Percentiles rank a stretch among this genome's conserved stretches.
Evolutionary conservation across 2,888 invertebrate genomes (phyloP).

Genomic region (Yponomeuta cagnagella): DNA sequence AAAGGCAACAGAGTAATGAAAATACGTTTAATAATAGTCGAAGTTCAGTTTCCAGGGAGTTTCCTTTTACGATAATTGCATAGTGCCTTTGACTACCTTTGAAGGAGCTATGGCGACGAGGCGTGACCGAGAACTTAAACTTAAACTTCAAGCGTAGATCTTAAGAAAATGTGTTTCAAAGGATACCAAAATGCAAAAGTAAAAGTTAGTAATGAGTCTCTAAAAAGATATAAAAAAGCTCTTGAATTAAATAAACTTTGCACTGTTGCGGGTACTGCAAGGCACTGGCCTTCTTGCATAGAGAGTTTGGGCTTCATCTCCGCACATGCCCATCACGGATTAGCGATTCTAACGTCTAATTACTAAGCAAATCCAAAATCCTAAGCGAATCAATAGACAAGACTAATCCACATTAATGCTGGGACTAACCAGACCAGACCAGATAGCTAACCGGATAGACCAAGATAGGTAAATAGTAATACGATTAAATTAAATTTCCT

Average conservation of each 20-base stretch:
- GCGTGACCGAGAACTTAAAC: not conserved
- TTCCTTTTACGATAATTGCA: slow-evolving; percentile 51
- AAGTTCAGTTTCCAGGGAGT: slow-evolving; percentile 37
- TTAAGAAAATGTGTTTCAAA: not conserved
- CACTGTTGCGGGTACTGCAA: no score
- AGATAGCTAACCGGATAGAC: not conserved
- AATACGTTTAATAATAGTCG: slow-evolving; percentile 31
- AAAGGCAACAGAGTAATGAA: not conserved
- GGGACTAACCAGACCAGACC: not conserved
- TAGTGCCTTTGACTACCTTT: slow-evolving; percentile 30
- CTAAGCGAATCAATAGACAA: not conserved
- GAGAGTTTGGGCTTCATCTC: no score
- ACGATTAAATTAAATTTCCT: slow-evolving; percentile 71
- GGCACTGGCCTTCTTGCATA: no score
- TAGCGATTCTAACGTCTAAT: no score
- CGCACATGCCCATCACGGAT: no score
- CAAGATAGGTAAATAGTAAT: slow-evolving; percentile 46
- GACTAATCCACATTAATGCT: not conserved
- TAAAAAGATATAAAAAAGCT: no score
- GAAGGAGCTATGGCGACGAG: slow-evolving; percentile 23
- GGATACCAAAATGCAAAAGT: no score
- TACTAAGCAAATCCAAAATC: not conserved
- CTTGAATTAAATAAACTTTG: no score
- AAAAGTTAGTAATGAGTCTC: no score
- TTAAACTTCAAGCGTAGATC: not conserved